A percentile compares a stretch with the other conserved stretches of the same genome.
These are phyloP conservation scores for Peromyscus californicus DNA, from an alignment of 2,113 vertebrate genomes.

Conservation along the genomic window DNA sequence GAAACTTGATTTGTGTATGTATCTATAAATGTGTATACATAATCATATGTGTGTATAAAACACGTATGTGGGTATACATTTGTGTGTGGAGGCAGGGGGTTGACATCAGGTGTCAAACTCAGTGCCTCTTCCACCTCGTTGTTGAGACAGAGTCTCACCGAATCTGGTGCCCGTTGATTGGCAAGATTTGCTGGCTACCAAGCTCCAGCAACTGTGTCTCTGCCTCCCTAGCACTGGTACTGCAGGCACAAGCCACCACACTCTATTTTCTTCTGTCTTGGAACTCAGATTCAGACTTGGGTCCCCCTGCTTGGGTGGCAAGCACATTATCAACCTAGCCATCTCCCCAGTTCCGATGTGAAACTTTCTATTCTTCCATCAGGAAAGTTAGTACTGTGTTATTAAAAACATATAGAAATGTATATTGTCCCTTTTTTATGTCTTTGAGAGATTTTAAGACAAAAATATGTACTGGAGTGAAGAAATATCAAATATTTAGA, in stretches of 20 bases:
- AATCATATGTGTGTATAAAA: neutral
- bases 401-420: neutral
- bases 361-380: neutral
- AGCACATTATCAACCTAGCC: neutral
- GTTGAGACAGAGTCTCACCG: neutral
- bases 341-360: neutral
- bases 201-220: neutral
- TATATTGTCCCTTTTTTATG: neutral
- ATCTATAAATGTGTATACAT: too few species aligned
- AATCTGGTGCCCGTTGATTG: neutral
- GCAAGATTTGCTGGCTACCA: neutral
- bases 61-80: neutral
- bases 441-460: neutral
- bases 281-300: neutral
- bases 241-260: neutral
- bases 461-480: neutral
- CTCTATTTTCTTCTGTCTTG: neutral
- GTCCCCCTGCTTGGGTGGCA: too few species aligned
- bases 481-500: neutral
- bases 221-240: neutral
- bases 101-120: neutral
- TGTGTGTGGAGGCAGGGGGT: neutral
- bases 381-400: neutral
- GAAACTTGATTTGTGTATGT: neutral
- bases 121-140: neutral